Percentiles rank a stretch among this genome's conserved stretches.
phyloP scores from a whole-genome alignment of 2,113 vertebrate genomes.

The Rostratula benghalensis region DNA sequence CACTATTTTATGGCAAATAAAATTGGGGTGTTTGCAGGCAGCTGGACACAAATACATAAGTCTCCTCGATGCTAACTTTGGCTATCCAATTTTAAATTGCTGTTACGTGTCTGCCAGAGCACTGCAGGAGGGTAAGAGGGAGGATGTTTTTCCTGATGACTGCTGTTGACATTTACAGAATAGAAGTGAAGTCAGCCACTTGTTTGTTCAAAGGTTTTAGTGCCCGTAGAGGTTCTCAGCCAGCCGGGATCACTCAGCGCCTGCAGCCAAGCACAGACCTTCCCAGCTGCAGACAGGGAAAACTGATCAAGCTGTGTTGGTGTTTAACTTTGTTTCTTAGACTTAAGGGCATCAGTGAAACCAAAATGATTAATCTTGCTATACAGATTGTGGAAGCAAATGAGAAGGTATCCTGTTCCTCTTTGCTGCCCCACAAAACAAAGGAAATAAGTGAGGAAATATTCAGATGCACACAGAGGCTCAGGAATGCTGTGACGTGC shows the following conservation, averaged over 20 bases:
- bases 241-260: background rate
- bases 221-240: background rate
- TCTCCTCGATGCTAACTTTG: background rate
- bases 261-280: background rate
- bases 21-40: background rate
- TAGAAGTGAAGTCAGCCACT: slow-evolving; percentile 37
- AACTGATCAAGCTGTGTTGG: background rate
- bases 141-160: slow-evolving; percentile 33
- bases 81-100: background rate
- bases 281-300: background rate
- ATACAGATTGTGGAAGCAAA: background rate
- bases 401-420: background rate
- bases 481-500: background rate
- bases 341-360: background rate
- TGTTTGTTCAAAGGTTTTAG: background rate
- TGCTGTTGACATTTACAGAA: slow-evolving; percentile 58
- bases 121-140: slow-evolving; percentile 5
- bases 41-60: too few species aligned
- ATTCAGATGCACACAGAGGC: background rate
- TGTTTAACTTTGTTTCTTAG: background rate
- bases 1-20: background rate
- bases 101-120: background rate
- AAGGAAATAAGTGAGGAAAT: background rate
- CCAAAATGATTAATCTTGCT: background rate
- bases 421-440: background rate